These are phyloP conservation scores for Drosophila hawaiiensis DNA, from an alignment of 2,888 invertebrate species.

Conservation along the genomic window DNA sequence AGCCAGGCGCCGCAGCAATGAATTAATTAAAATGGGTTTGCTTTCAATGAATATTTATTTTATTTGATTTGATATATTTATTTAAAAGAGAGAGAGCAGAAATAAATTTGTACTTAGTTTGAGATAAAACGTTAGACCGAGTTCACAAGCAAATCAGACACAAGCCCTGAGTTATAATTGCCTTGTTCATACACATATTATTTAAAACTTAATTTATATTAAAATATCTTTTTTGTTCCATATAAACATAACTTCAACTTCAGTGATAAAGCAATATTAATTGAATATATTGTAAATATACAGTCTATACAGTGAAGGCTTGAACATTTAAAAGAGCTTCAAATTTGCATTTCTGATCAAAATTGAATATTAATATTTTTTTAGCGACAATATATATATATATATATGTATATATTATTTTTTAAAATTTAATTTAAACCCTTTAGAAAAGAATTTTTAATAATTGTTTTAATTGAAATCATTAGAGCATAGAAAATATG, in stretches of 20 bases:
- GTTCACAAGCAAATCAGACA: conserved; percentile 23
- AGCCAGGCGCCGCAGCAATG: conserved; percentile 25
- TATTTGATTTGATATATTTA: conserved; percentile 26
- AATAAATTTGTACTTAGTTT: conserved; percentile 13
- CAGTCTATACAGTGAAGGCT: background rate
- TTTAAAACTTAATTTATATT: conserved; percentile 7
- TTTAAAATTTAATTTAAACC: background rate
- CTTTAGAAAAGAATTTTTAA: background rate
- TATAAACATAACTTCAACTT: conserved; percentile 11
- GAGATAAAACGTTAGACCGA: conserved; percentile 4
- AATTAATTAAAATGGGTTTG: conserved; percentile 28
- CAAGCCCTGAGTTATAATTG: conserved; percentile 38
- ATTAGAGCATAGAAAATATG: background rate
- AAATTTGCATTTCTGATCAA: background rate
- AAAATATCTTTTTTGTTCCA: background rate
- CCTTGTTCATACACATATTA: background rate
- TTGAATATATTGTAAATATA: conserved; percentile 7
- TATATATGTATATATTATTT: background rate
- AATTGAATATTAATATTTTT: background rate
- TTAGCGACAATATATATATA: background rate
- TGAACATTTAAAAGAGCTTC: background rate
- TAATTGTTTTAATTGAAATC: background rate
- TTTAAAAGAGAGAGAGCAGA: conserved; percentile 4
- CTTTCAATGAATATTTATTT: conserved; percentile 47
- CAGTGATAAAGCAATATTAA: conserved; percentile 4